Evolutionary conservation across 64 coral and sea anemone genomes (phyloP).

Genomic region (Montipora sp.): DNA sequence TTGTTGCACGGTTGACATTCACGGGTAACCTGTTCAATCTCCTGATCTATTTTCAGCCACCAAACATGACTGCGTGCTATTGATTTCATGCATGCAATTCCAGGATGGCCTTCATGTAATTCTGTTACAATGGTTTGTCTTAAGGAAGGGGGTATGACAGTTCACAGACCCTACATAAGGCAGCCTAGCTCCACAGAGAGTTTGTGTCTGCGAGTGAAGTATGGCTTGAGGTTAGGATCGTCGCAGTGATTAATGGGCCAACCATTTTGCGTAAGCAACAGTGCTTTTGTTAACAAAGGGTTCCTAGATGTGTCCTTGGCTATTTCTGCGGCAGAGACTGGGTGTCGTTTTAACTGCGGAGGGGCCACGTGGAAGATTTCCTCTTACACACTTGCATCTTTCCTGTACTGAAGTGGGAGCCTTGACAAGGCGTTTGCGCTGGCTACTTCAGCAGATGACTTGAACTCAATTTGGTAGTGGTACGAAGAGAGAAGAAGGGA

Average conservation of each 20-base stretch:
- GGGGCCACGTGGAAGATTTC: neutral
- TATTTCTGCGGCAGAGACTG: conserved; percentile 3
- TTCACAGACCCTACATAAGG: conserved; percentile 28
- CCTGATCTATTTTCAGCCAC: too few relatives aligned
- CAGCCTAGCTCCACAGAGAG: conserved; percentile 48
- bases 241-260: conserved; percentile 12
- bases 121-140: conserved; percentile 16
- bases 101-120: conserved; percentile 62
- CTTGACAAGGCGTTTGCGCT: too few relatives aligned
- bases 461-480: too few relatives aligned
- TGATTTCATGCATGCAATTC: conserved; percentile 54
- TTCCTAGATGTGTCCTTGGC: conserved; percentile 9
- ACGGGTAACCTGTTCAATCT: too few relatives aligned
- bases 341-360: too few relatives aligned
- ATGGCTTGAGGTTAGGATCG: conserved; percentile 49
- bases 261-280: conserved; percentile 27
- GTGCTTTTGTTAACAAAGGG: neutral
- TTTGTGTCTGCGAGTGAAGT: conserved; percentile 25
- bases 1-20: too few relatives aligned
- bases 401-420: neutral
- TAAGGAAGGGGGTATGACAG: conserved; percentile 1
- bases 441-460: too few relatives aligned
- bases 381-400: neutral
- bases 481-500: too few relatives aligned
- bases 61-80: conserved; percentile 51